A percentile compares a stretch with the other conserved stretches of the same genome.
Conservation (phyloP, 2,797 vertebrate genomes). For the Heliangelus exortis region DNA sequence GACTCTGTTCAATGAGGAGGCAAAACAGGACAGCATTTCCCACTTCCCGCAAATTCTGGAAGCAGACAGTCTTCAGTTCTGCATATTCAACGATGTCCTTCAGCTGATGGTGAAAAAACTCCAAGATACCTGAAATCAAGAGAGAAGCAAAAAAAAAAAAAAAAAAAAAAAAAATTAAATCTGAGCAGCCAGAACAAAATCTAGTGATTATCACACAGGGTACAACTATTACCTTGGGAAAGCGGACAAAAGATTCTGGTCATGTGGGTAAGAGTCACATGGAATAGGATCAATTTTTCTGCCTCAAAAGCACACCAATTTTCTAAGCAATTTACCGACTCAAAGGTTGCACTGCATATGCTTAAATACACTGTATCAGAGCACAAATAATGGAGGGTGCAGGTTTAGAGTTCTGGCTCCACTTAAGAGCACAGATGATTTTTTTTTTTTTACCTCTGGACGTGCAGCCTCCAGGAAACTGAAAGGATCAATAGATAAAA, state of each 20-base stretch:
- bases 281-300: background rate
- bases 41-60: constrained; percentile 98
- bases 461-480: background rate
- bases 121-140: constrained; percentile 88
- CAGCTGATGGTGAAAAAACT: constrained; percentile 98
- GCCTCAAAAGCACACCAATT: background rate
- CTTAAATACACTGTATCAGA: background rate
- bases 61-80: constrained; percentile 97
- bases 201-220: background rate
- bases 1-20: constrained; percentile 96
- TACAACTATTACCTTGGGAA: background rate
- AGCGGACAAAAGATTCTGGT: background rate
- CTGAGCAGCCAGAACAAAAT: background rate
- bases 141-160: accelerated
- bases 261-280: accelerated
- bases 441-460: background rate
- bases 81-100: constrained; percentile 99
- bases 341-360: background rate
- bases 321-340: background rate
- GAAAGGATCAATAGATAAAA: background rate
- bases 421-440: background rate
- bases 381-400: accelerated
- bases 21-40: constrained; percentile 97
- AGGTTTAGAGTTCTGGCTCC: background rate
- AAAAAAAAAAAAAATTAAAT: background rate